Conservation (phyloP, 1,140 invertebrate species). For the Metopolophium dirhodum region DNA sequence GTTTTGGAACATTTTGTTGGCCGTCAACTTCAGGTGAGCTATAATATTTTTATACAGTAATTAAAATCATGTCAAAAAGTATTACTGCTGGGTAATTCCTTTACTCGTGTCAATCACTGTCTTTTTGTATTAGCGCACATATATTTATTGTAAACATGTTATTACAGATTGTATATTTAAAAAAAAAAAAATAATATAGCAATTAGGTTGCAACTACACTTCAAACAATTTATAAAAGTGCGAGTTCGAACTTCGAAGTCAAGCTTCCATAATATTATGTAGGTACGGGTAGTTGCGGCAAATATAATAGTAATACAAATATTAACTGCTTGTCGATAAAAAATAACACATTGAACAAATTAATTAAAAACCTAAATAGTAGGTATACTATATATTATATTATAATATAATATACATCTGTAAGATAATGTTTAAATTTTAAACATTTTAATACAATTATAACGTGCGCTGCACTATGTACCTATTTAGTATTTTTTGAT, state of each 20-base stretch:
- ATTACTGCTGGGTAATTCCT: no score
- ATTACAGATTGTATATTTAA: no score
- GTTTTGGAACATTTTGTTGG: conserved; percentile 53
- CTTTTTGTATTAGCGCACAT: no score
- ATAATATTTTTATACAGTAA: background rate
- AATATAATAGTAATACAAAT: background rate
- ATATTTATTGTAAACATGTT: no score
- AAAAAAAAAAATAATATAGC: no score
- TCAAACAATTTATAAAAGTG: background rate
- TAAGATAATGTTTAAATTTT: background rate
- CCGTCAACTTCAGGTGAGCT: conserved; percentile 43
- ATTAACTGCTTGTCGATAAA: background rate
- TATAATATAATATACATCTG: background rate
- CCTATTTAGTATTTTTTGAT: background rate
- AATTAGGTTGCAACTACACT: no score
- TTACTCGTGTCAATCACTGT: no score
- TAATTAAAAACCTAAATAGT: no score
- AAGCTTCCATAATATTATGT: background rate
- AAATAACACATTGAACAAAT: background rate
- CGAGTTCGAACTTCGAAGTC: no score
- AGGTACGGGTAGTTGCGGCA: background rate
- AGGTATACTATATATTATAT: background rate
- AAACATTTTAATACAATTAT: background rate
- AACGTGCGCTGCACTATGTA: background rate
- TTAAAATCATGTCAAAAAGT: background rate